Percentiles rank a stretch among this genome's conserved stretches.
phyloP scores from a whole-genome alignment of 2,797 vertebrate genomes.

The Gymnoscopelus microlampas region DNA sequence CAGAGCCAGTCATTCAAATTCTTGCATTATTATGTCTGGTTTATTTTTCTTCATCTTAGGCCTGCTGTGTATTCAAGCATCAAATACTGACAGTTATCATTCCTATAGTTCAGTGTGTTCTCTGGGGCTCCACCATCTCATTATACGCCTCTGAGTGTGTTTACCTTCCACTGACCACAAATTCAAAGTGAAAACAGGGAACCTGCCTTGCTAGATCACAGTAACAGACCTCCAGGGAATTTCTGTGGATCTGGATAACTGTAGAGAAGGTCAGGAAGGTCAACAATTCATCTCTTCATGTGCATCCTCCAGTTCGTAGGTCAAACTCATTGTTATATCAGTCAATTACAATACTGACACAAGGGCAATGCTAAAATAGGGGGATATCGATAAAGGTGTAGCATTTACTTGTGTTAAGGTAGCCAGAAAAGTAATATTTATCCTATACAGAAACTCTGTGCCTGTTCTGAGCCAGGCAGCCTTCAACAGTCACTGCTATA shows the following conservation, averaged over 20 bases:
- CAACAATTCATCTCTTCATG: constrained; percentile 43
- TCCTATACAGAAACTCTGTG: constrained; percentile 54
- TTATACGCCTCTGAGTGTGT: constrained; percentile 23
- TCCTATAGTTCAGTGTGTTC: background rate
- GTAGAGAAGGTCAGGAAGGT: constrained; percentile 40
- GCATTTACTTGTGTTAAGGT: constrained; percentile 52
- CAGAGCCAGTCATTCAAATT: constrained; percentile 30
- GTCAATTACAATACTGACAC: constrained; percentile 26
- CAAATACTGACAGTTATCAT: constrained; percentile 16
- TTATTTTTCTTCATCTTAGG: background rate
- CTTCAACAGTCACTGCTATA: constrained; percentile 48
- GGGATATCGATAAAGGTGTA: constrained; percentile 27
- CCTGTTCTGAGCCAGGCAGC: background rate
- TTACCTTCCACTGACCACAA: constrained; percentile 44
- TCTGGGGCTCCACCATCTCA: constrained; percentile 11
- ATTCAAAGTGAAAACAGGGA: constrained; percentile 43
- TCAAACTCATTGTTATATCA: constrained; percentile 45
- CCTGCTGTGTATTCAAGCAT: background rate
- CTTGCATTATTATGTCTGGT: background rate
- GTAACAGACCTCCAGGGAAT: constrained; percentile 42
- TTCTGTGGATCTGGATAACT: constrained; percentile 29
- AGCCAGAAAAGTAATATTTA: constrained; percentile 61
- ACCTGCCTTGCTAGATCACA: constrained; percentile 33
- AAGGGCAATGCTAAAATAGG: constrained; percentile 37
- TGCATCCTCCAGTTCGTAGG: constrained; percentile 30